Evolutionary conservation across 2,888 invertebrate genomes (phyloP), one percentile per base, ranked within the genome.

Genomic region (Acanthosepion esculentum): DNA sequence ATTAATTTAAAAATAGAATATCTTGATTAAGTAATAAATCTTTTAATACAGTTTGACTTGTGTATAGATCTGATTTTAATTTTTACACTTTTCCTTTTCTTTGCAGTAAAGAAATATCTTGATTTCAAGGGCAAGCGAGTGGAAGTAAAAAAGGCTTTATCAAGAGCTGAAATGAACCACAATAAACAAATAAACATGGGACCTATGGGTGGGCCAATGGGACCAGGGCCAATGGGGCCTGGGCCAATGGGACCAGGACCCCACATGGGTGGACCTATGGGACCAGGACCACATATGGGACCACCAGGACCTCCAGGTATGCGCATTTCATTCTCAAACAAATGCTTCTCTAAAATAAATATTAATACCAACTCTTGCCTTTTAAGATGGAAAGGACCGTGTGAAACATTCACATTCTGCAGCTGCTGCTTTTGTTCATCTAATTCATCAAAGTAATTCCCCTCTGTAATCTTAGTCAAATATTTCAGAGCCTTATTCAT

Each of bases 121-220:
- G 98, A 98, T 96, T 98, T 99, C 91, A 98, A 98, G 96, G 99
- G 98, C 6, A 98, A 98, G 97, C 98, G 98, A 95, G 98, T 99
- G 29, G 99, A 99, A 97, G 99, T 99, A 0, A 99, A 99, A 97
- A 99, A 99, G 97, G 99, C 99, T 18, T 94, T 99, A 91, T 98
- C 99, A n/a, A 53, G 94, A 18, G 94, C 94, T 29, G 94, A 94
- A 64, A 94, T 94, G 94, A 94, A 94, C 15, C 93, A 93, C 48
- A 93, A 93, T 29, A 93, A 93, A 93, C 93, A 93, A 29, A 53
- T 53, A 23, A 93, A 50, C 29, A 93, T 93, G 93, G 53, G 53
- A n/a, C 93, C 48, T n/a, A 93, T 93, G 93, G 48, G 93, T 53
- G 93, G 93, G 26, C 93, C 93, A 50, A 93, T 93, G 93, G 93